phyloP scores from a whole-genome alignment of 1,140 invertebrate genomes.

The Hyphantria cunea region DNA sequence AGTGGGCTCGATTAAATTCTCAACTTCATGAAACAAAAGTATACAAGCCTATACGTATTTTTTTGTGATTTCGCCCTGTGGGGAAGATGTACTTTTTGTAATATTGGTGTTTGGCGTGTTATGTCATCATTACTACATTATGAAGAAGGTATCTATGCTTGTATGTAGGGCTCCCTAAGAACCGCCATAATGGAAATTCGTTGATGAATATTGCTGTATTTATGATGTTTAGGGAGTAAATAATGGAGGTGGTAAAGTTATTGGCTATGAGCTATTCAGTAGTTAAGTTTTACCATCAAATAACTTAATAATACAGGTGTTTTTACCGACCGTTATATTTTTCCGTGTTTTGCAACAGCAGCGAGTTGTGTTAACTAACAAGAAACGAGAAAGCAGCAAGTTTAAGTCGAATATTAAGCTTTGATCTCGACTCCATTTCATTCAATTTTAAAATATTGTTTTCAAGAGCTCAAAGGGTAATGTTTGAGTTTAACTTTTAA shows the following conservation, averaged over 20 bases:
- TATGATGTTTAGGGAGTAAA: background rate
- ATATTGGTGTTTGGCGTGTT: background rate
- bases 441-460: too few species aligned
- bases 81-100: background rate
- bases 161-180: background rate
- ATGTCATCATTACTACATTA: background rate
- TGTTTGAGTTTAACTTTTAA: too few species aligned
- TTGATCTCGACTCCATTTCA: too few species aligned
- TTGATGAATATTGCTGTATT: background rate
- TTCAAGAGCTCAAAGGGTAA: too few species aligned
- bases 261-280: background rate
- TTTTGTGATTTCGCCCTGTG: background rate
- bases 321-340: too few species aligned
- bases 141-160: background rate
- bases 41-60: background rate
- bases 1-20: conserved; percentile 11
- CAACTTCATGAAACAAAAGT: conserved; percentile 20
- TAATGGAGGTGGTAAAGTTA: background rate
- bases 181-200: background rate
- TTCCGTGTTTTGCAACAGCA: too few species aligned
- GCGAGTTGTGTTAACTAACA: too few species aligned
- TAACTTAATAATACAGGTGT: too few species aligned
- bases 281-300: too few species aligned
- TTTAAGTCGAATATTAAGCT: too few species aligned
- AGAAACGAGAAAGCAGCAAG: too few species aligned